Percentiles rank a stretch among this genome's conserved stretches.
Conservation (phyloP, 2,888 invertebrate genomes). For the Dicranocentrus wangi region DNA sequence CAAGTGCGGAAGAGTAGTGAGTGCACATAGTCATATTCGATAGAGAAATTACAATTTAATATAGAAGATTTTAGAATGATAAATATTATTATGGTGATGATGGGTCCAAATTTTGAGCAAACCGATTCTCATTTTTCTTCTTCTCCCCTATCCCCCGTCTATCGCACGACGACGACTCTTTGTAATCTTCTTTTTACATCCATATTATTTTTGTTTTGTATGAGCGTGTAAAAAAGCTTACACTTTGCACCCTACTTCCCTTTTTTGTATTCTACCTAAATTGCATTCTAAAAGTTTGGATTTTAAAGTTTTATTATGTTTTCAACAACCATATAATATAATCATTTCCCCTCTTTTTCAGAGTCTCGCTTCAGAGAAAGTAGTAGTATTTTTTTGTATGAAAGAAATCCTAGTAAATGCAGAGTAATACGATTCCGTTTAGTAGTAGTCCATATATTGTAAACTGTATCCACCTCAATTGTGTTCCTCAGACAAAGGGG, state of each 20-base stretch:
- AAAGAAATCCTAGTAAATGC: too few relatives aligned
- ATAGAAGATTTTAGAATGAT: slow-evolving; percentile 44
- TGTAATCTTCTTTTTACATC: too few relatives aligned
- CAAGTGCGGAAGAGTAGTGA: slow-evolving; percentile 14
- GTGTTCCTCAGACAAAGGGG: too few relatives aligned
- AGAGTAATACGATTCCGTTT: too few relatives aligned
- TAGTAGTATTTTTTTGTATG: too few relatives aligned
- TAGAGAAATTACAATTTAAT: slow-evolving; percentile 28
- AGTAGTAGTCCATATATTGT: too few relatives aligned
- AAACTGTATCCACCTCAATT: too few relatives aligned
- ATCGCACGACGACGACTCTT: too few relatives aligned
- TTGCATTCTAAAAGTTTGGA: slow-evolving; percentile 13
- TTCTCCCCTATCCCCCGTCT: slow-evolving; percentile 20
- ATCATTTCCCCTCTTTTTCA: background rate
- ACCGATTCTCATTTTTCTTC: slow-evolving; percentile 55
- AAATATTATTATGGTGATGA: slow-evolving; percentile 55
- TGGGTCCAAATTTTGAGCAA: slow-evolving; percentile 68
- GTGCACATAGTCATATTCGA: slow-evolving; percentile 11
- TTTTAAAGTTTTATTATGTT: too few relatives aligned
- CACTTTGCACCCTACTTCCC: too few relatives aligned
- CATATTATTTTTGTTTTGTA: background rate
- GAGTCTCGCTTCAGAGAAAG: background rate
- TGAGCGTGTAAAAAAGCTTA: background rate
- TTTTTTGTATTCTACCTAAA: background rate
- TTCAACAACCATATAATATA: background rate